Conservation (phyloP, 2,113 vertebrate genomes). For the Brachirus orientalis region DNA sequence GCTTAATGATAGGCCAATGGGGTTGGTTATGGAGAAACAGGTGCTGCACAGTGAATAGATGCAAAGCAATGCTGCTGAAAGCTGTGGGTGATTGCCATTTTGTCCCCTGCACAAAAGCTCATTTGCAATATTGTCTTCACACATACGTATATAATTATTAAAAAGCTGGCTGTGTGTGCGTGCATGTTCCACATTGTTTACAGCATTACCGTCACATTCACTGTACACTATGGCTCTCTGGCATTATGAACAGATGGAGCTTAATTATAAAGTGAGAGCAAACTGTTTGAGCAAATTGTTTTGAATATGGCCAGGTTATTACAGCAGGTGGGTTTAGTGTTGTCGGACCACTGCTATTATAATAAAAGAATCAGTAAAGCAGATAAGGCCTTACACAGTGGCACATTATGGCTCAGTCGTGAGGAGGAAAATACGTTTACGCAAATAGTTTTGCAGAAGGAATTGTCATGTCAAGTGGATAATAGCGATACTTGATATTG, state of each 20-base stretch:
- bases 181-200: conserved; percentile 23
- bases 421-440: too few species aligned
- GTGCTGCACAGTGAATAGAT: conserved; percentile 71
- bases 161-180: conserved; percentile 22
- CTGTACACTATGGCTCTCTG: neutral
- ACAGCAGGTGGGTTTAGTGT: conserved; percentile 4
- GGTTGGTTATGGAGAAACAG: conserved; percentile 69
- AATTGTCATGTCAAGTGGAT: too few species aligned
- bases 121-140: conserved; percentile 70
- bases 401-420: neutral
- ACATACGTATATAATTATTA: conserved; percentile 55
- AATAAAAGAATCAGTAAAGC: neutral
- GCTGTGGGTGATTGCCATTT: conserved; percentile 71
- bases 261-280: conserved; percentile 18
- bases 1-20: conserved; percentile 68
- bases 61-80: conserved; percentile 60
- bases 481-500: too few species aligned
- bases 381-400: neutral
- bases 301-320: conserved; percentile 1
- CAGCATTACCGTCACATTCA: conserved; percentile 25
- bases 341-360: neutral
- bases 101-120: conserved; percentile 67
- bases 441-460: too few species aligned
- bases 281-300: neutral
- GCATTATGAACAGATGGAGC: conserved; percentile 39